Conservation (phyloP, 2,888 invertebrate species). For the Lasioglossum figueresi region DNA sequence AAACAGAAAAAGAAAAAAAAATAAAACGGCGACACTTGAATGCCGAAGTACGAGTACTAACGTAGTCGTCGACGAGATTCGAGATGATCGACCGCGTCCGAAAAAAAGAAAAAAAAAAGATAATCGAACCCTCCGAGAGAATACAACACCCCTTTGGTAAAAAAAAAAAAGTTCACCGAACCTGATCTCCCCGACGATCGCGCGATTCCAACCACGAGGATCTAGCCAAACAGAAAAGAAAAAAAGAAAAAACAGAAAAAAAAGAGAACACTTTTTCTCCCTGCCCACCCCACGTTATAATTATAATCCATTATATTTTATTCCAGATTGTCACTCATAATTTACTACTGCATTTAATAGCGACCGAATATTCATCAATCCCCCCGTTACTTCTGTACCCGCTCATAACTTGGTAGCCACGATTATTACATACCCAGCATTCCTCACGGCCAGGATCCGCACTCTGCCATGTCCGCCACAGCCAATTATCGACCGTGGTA, state of each 20-base stretch:
- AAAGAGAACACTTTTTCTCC: slow-evolving; percentile 5
- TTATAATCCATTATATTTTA: slow-evolving; percentile 83
- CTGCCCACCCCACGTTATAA: slow-evolving; percentile 72
- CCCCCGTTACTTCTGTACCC: slow-evolving; percentile 71
- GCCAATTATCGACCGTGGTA: slow-evolving; percentile 54
- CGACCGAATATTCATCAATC: slow-evolving; percentile 71
- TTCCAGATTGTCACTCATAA: slow-evolving; percentile 82
- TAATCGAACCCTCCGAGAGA: background rate
- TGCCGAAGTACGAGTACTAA: slow-evolving; percentile 50
- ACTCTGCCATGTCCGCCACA: slow-evolving; percentile 66
- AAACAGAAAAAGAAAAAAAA: slow-evolving; percentile 9
- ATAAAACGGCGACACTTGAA: slow-evolving; percentile 52
- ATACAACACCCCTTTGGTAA: background rate
- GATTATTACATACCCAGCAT: slow-evolving; percentile 72
- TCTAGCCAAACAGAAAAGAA: background rate
- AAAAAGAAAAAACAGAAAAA: too few species aligned
- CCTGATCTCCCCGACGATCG: background rate
- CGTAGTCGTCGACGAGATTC: slow-evolving; percentile 64
- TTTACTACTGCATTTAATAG: slow-evolving; percentile 77
- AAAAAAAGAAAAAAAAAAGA: background rate
- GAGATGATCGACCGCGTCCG: slow-evolving; percentile 40
- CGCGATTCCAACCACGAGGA: background rate
- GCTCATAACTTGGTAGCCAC: slow-evolving; percentile 73
- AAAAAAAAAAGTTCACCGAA: background rate
- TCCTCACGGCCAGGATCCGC: slow-evolving; percentile 73